These are phyloP conservation scores for Epizoanthus ramosus DNA, from an alignment of 92 coral and sea anemone species.

Conservation along the genomic window DNA sequence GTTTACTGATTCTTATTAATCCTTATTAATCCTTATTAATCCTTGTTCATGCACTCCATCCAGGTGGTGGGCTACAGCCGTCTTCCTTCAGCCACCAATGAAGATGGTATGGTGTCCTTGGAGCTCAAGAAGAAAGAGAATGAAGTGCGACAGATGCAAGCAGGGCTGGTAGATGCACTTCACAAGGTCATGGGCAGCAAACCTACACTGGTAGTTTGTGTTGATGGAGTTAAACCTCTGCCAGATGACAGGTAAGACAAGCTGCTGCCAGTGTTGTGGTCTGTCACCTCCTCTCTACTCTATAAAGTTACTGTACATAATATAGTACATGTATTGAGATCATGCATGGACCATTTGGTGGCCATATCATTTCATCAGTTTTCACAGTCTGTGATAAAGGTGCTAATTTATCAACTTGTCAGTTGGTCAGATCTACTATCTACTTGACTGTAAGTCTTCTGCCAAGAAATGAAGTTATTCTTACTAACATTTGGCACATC, in stretches of 20 bases:
- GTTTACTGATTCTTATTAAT: background rate
- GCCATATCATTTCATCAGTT: too few species aligned
- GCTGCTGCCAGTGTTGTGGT: too few species aligned
- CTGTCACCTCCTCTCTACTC: too few species aligned
- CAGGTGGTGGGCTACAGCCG: constrained; percentile 92
- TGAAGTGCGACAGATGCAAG: constrained; percentile 85
- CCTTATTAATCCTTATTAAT: background rate
- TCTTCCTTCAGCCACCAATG: constrained; percentile 86
- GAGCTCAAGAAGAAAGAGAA: constrained; percentile 84
- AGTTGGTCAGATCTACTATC: too few species aligned
- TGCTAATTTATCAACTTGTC: too few species aligned
- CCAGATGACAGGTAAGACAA: constrained; percentile 71
- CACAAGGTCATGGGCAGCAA: constrained; percentile 93
- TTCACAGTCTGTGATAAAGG: too few species aligned
- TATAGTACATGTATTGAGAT: too few species aligned
- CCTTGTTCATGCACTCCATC: background rate
- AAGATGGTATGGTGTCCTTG: constrained; percentile 95
- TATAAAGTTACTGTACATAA: too few species aligned
- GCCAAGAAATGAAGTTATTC: too few species aligned
- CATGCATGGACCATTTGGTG: too few species aligned
- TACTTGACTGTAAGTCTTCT: too few species aligned
- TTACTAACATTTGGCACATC: too few species aligned
- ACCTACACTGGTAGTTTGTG: constrained; percentile 92
- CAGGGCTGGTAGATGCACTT: constrained; percentile 81
- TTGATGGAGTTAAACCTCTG: constrained; percentile 94